Base-by-base conservation (phyloP, 1,140 invertebrate species). In the Eriosoma lanigerum region DNA sequence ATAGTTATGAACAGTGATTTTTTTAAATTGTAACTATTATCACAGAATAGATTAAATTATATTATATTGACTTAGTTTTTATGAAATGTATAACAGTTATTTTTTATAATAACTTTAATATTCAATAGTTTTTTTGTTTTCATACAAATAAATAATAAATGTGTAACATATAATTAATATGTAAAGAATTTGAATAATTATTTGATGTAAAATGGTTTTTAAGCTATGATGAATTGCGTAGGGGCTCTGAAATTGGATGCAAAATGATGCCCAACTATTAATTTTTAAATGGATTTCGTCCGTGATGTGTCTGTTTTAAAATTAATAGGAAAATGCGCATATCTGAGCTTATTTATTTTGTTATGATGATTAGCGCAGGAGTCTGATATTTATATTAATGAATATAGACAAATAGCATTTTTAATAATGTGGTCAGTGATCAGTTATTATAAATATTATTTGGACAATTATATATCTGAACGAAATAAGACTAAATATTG, bases 311-410 rank as follows among this genome's bases (percentile, higher is more conserved):
- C n/a, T 44, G 1, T 60, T 58, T 76, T 58, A 19, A 58, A 44
- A 76, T 24, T 9, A 48, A 60, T 76, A 76, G 73, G 73, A 76
- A 44, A 13, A 58, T 44, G 21, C 56, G 54, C 54, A 0, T 21
- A 26, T 9, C 54, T 76, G 54, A 76, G 54, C 3, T 3, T 19
- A 38, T 58, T 56, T 19, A 72, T 26, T 78, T 60, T 60, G 54
- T 78, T 60, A 60, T 78, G 54, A 78, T 60, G 56, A 78, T 60
- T 38, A n/a, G 72, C 72, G 56, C 72, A 75, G 72, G 72, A 52
- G 72, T 75, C 52, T 75, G 72, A 75, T 75, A 72, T 75, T n/a
- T 58, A 24, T 56, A 44, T 54, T 54, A 15, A 58, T 75, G 72
- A 75, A 21, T 75, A 58, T 26, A 58, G 52, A 58, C 72, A n/a